Conservation (phyloP, 2,797 vertebrate species). For the Mareca penelope region DNA sequence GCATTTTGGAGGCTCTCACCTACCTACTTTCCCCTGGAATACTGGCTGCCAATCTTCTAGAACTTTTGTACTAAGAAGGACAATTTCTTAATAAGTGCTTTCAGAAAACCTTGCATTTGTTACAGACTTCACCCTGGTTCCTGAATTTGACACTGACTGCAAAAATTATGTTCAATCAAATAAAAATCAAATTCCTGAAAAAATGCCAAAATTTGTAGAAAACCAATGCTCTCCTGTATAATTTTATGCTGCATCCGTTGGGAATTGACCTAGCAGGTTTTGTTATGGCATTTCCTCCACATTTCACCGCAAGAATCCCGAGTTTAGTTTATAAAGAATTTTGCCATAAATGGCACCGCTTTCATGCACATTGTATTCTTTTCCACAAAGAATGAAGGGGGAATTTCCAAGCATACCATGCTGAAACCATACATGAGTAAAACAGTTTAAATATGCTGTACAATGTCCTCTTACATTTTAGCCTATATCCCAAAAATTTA, state of each 20-base stretch:
- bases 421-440: neutral
- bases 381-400: neutral
- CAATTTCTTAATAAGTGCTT: neutral
- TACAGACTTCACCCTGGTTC: neutral
- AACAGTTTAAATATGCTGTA: neutral
- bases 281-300: neutral
- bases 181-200: neutral
- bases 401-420: neutral
- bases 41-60: neutral
- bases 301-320: neutral
- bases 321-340: neutral
- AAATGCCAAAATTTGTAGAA: neutral
- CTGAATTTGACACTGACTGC: neutral
- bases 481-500: neutral
- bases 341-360: neutral
- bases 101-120: neutral
- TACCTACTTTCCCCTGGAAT: neutral
- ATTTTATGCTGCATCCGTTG: rapidly evolving
- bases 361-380: neutral
- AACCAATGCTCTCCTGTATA: neutral
- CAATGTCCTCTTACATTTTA: neutral
- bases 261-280: neutral
- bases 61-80: neutral
- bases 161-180: neutral
- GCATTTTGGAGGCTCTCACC: neutral